Evolutionary conservation across 2,113 vertebrate genomes (phyloP), one percentile per base, ranked within the genome.

Genomic region (Castor canadensis): DNA sequence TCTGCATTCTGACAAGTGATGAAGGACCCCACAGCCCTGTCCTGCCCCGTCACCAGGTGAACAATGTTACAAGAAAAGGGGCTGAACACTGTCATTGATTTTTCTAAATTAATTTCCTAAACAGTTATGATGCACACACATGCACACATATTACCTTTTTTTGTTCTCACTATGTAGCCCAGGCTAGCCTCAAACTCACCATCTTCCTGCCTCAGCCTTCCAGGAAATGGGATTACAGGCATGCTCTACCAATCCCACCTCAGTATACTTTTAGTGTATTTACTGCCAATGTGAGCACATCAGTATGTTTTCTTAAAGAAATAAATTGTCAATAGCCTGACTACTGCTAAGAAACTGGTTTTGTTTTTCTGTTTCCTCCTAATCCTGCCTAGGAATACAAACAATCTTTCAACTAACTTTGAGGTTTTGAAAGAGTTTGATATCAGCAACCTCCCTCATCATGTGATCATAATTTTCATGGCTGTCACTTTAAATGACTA

Each of bases 61-160:
- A 69, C 58, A 35, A 2, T 79, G 38, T 43, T 43, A 45, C 30
- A 45, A 22, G 7, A 3, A 52, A 35, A 69, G 5, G 11, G 32
- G 58, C 12, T 10, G 26, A 89, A 87, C 4, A 5, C 4, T 47
- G 7, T 43, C 40, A 17, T 52, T 38, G 13, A 89, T 45, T 38
- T 38, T 62, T 77, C 45, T 91, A 60, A 79, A 94, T 79, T 72
- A 88, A 93, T n/a, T n/a, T n/a, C n/a, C 54, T 52, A 91, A 94
- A 52, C 5, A 60, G 43, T 69, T 38, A n/a, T 9, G 62, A 66
- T 35, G n/a, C 3, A 20, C 8, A 1, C 7, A 1, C 16, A 19
- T n/a, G n/a, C n/a, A n/a, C n/a, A n/a, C n/a, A n/a, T n/a, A n/a
- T n/a, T n/a, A n/a, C n/a, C n/a, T n/a, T n/a, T n/a, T n/a, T n/a